Evolutionary conservation across 2,797 vertebrate genomes (phyloP).

Genomic region (Intellagama lesueurii): DNA sequence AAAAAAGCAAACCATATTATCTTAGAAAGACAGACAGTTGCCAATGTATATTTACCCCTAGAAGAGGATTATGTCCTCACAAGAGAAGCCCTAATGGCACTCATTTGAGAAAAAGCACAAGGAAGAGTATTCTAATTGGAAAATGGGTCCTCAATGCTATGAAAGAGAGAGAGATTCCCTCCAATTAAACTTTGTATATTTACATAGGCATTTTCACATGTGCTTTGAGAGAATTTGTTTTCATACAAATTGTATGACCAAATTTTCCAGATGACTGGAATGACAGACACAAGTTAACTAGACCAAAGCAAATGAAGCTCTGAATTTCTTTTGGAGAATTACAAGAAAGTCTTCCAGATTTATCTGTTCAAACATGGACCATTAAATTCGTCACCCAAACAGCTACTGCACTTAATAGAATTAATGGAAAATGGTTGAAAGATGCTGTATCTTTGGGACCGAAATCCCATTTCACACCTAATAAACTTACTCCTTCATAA

Average conservation of each 20-base stretch:
- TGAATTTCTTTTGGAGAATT: conserved; percentile 22
- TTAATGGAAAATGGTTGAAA: conserved; percentile 37
- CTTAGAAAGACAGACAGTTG: conserved; percentile 4
- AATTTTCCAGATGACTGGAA: background rate
- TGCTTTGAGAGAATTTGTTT: background rate
- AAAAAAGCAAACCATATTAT: conserved; percentile 4
- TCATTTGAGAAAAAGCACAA: background rate
- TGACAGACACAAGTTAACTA: background rate
- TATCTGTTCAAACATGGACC: conserved; percentile 10
- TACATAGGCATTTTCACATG: background rate
- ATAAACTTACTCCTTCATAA: conserved; percentile 29
- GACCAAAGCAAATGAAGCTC: background rate
- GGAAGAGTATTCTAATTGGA: background rate
- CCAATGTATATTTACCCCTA: conserved; percentile 6
- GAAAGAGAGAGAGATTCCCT: background rate
- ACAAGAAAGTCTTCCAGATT: background rate
- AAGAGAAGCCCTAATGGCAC: background rate
- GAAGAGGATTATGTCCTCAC: background rate
- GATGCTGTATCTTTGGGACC: conserved; percentile 17
- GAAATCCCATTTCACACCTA: conserved; percentile 45
- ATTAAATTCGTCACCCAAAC: conserved; percentile 23
- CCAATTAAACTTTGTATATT: background rate
- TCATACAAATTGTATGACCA: background rate
- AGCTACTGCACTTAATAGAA: conserved; percentile 25
- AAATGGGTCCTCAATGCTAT: background rate